phyloP scores from a whole-genome alignment of 2,888 invertebrate genomes.

The Nephrotoma appendiculata region DNA sequence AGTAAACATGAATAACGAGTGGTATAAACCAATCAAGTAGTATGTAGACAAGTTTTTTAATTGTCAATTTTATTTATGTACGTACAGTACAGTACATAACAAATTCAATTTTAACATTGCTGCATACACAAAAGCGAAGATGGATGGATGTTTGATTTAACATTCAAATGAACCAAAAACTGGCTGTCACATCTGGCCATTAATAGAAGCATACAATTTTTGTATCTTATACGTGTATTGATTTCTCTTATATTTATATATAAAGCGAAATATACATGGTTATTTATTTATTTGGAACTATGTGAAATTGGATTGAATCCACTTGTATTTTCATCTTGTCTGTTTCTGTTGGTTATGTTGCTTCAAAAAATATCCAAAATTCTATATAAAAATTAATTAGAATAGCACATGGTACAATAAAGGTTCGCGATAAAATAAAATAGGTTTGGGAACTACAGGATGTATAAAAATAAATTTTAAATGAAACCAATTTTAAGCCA shows the following conservation, averaged over 20 bases:
- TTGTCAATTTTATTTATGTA: not conserved
- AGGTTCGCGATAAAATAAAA: no score
- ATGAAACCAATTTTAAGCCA: not conserved
- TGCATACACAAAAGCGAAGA: not conserved
- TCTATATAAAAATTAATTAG: not conserved
- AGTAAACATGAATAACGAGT: not conserved
- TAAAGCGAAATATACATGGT: not conserved
- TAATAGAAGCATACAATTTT: not conserved
- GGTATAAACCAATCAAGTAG: not conserved
- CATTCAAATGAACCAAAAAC: not conserved
- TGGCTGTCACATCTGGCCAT: not conserved
- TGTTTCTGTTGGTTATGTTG: not conserved
- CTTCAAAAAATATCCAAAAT: not conserved
- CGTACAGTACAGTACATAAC: not conserved
- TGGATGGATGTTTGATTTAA: not conserved
- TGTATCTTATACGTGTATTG: not conserved
- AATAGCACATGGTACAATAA: not conserved
- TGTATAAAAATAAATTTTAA: no score
- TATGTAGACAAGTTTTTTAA: not conserved
- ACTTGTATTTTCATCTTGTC: not conserved
- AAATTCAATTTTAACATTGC: not conserved
- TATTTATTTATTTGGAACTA: not conserved
- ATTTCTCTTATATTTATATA: not conserved
- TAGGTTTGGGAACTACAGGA: no score
- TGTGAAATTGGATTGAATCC: not conserved